Base-by-base conservation (phyloP, 2,797 vertebrate species). In the Sebastolobus altivelis region DNA sequence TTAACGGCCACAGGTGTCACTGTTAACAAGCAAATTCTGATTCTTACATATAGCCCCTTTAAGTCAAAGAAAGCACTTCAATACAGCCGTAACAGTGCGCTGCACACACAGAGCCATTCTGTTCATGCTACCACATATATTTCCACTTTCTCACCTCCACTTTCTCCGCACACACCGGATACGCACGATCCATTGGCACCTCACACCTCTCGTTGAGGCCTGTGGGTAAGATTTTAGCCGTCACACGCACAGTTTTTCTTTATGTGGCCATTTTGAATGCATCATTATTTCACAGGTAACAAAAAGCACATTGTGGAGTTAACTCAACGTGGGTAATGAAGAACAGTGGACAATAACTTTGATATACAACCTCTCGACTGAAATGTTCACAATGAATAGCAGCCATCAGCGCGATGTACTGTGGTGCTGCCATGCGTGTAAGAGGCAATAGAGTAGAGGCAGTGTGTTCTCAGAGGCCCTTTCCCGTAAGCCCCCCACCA, bases 161-260 rank as follows among this genome's bases (percentile, higher is more conserved):
- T 84, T 96, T 96, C 74, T 94, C 93, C 2, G 87, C 92, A 87
- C 95, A 96, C 46, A 88, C 49, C 20, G 94, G 93, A 87, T 91
- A 95, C 6, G 70, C 78, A 11, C 88, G 83, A 85, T 95, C 90
- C 56, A 77, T 31, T 67, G 95, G 94, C 65, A 95, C 90, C 29
- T 88, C 85, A 77, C 95, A 96, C 70, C 60, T 80, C 82, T 92
- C 88, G 11, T 2, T 54, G 37, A 81, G 77, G 67, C 91, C 94
- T 93, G 7, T 29, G 63, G 65, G 81, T 46, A 63, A 84, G 56
- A 87, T 29, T 78, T 81, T 72, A 82, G 18, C 59, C 14, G 67
- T 86, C 78, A 88, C 18, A n/a, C 52, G 69, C 55, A 69, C 55
- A 54, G 10, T 58, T 58, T 75, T 70, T 59, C 33, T 73, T 76